Base-by-base conservation (phyloP, 2,797 vertebrate genomes). In the Acanthiza pusilla region DNA sequence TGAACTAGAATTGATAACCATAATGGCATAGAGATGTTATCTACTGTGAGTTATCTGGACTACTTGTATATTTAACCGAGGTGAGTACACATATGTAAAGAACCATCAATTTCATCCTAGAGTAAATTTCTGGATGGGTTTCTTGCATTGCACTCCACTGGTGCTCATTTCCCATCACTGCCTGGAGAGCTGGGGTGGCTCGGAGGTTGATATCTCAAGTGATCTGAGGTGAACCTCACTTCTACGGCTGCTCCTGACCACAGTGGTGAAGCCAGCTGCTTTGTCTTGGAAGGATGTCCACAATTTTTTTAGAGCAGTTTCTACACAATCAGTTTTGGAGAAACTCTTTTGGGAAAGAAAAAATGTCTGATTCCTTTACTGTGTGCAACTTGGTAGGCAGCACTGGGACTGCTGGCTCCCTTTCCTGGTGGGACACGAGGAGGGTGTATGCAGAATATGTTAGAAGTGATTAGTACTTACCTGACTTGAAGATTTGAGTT, bases 131-230 rank as follows among this genome's bases (percentile, higher is more conserved):
- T 65, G n/a, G 45, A 1, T 16, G 12, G 11, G 16, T 58, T 65
- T 65, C 19, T n/a, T 43, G 43, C 32, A 57, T 3, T 15, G 5
- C 13, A 2, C 15, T 70, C 15, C 8, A 2, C 1, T 55, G 16
- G 7, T 23, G 6, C 26, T 54, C 38, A 2, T 66, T 86, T 70
- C 38, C 36, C 17, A 16, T 8, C 9, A 11, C 17, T 38, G 29
- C 2, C 29, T 34, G 10, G 19, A 60, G 70, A 77, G 29, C 20
- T 76, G 40, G 5, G 3, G 19, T 71, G 30, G 29, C 40, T 73
- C 34, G 32, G 38, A 9, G 54, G n/a, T 5, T 9, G 50, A 1
- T 27, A 3, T 14, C 23, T 68, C 5, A 54, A n/a, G 16, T 1
- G 7, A 47, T 4, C 19, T 9, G 25, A 51, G 19, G 5, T 22